Percentiles rank a stretch among this genome's conserved stretches.
Conservation (phyloP, 92 coral and sea anemone genomes). For the Epizoanthus stellaris region DNA sequence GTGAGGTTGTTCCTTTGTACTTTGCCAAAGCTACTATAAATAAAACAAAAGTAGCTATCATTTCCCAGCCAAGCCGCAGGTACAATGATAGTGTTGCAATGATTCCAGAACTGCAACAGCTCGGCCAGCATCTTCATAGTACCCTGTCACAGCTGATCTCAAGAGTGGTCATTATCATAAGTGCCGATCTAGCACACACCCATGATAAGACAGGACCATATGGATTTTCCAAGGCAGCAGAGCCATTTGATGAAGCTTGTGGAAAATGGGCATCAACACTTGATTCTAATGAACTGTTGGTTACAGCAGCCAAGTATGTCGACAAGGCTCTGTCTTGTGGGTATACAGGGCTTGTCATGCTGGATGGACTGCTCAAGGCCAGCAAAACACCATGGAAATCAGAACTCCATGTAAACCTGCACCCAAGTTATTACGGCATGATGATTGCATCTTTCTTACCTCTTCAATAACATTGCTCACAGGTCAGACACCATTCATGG, state of each 20-base stretch:
- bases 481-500: too few species aligned
- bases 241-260: slow-evolving; percentile 79
- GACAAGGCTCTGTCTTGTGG: slow-evolving; percentile 82
- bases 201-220: slow-evolving; percentile 79
- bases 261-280: slow-evolving; percentile 68
- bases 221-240: slow-evolving; percentile 81
- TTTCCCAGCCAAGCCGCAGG: slow-evolving; percentile 86
- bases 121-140: slow-evolving; percentile 54
- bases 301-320: slow-evolving; percentile 66
- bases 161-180: slow-evolving; percentile 64
- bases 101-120: slow-evolving; percentile 74
- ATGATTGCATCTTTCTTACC: slow-evolving; percentile 77
- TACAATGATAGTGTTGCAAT: slow-evolving; percentile 70
- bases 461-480: background rate
- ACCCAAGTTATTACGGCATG: slow-evolving; percentile 88
- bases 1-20: slow-evolving; percentile 71
- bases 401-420: slow-evolving; percentile 61
- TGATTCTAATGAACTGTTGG: slow-evolving; percentile 53
- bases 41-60: slow-evolving; percentile 55
- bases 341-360: slow-evolving; percentile 75
- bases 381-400: slow-evolving; percentile 53
- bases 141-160: slow-evolving; percentile 39
- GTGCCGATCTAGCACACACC: slow-evolving; percentile 81
- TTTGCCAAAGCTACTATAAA: slow-evolving; percentile 55
- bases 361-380: slow-evolving; percentile 75